Percentiles rank a stretch among this genome's conserved stretches.
Conservation (phyloP, 2,113 vertebrate genomes). For the Benthochromis sp. region DNA sequence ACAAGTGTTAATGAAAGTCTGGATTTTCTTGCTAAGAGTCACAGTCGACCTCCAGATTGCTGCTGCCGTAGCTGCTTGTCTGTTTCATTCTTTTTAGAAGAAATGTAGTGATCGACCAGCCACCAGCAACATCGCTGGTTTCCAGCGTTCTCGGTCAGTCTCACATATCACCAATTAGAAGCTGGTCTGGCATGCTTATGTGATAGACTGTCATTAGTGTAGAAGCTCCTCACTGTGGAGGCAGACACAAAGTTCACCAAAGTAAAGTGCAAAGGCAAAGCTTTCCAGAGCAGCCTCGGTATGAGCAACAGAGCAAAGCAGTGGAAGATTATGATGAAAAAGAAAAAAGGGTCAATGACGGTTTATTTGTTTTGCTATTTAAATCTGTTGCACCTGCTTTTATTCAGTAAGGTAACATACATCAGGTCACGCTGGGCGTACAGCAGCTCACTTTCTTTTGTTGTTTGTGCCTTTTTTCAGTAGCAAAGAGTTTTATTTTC, state of each 20-base stretch:
- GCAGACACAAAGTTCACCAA: neutral
- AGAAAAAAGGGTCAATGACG: neutral
- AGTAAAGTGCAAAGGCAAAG: neutral
- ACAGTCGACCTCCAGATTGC: neutral
- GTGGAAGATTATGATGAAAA: neutral
- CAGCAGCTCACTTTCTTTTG: neutral
- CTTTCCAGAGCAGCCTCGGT: neutral
- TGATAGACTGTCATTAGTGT: neutral
- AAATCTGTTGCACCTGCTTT: neutral
- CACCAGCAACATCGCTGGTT: neutral
- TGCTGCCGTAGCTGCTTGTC: rapidly evolving
- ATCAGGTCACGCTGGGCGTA: neutral
- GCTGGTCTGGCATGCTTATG: neutral
- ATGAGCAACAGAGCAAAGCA: neutral
- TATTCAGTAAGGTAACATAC: rapidly evolving
- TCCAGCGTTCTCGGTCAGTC: neutral
- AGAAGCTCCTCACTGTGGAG: neutral
- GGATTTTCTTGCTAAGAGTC: neutral
- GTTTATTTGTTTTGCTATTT: neutral
- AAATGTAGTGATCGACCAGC: neutral
- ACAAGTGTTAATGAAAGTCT: neutral
- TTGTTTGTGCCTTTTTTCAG: neutral
- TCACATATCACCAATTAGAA: neutral
- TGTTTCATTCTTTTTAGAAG: neutral
- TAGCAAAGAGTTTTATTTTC: neutral